These are phyloP conservation scores for Tadarida brasiliensis DNA, from an alignment of 2,797 vertebrate genomes.

Conservation along the genomic window DNA sequence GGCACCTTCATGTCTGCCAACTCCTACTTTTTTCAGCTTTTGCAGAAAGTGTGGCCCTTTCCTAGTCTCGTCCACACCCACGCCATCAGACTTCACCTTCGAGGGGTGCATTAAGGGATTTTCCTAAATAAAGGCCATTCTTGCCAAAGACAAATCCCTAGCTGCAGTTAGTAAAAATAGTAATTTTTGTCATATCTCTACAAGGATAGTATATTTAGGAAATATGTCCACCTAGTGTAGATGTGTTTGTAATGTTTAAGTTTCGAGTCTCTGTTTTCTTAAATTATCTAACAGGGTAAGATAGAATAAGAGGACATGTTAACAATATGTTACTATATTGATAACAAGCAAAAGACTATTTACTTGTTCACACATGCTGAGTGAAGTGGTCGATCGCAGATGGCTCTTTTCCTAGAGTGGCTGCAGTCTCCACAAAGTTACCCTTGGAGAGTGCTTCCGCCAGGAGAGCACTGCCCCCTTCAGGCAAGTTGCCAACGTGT, in stretches of 20 bases:
- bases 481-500: not conserved
- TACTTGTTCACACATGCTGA: not conserved
- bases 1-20: fast-evolving
- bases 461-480: not conserved
- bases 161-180: not conserved
- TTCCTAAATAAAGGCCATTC: not conserved
- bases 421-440: not conserved
- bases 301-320: not conserved
- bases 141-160: not conserved
- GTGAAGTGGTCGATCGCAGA: not conserved
- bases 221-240: not conserved
- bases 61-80: not conserved
- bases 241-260: not conserved
- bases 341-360: not conserved
- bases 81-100: fast-evolving
- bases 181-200: not conserved
- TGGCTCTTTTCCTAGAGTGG: not conserved
- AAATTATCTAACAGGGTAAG: not conserved
- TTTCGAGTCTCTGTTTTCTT: not conserved
- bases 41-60: not conserved
- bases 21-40: not conserved
- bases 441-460: not conserved
- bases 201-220: not conserved
- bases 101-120: not conserved
- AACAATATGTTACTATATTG: not conserved